Evolutionary conservation across 2,113 vertebrate species (phyloP), one percentile per base, ranked within the genome.

Genomic region (Dinomys branickii): DNA sequence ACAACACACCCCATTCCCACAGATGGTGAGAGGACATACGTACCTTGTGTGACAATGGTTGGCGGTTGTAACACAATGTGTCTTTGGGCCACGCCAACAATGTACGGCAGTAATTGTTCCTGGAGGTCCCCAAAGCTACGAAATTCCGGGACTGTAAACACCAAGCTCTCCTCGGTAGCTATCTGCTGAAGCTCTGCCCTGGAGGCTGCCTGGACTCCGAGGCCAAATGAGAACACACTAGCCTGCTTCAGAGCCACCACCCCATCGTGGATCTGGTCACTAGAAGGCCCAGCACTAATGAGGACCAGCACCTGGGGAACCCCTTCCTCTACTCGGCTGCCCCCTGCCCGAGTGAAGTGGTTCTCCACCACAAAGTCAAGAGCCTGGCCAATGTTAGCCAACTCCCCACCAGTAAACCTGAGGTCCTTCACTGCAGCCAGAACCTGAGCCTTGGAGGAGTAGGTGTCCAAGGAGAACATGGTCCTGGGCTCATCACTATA

Each of bases 31-130:
- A 98, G 97, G 95, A 77, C 90, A 98, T 99, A 99, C 99, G 98
- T 99, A 99, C 99, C 99, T 99, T 99, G 99, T 85, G 99, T 99
- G 98, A 99, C 98, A 98, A 99, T 98, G 98, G 98, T 99, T 98
- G 98, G 98, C 96, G 98, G 98, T 87, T 99, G 98, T 98, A 99
- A 96, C 98, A 99, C 98, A 99, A 99, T 99, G 98, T 97, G 98
- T 93, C 99, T 99, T 97, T 99, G 99, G 98, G 99, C 98, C 98
- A 99, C 99, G 97, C 98, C 99, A 95, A 98, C 98, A 99, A 99
- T 98, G 98, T 98, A 99, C 85, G 98, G 98, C 93, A 99, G 98
- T 98, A 99, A 98, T 97, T 98, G 98, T 82, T 99, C 99, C 98
- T 96, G 98, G 98, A 99, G 97, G 98, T 95, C 98, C 98, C 98